Evolutionary conservation across 2,113 vertebrate species (phyloP).

Genomic region (Lanius ludovicianus): DNA sequence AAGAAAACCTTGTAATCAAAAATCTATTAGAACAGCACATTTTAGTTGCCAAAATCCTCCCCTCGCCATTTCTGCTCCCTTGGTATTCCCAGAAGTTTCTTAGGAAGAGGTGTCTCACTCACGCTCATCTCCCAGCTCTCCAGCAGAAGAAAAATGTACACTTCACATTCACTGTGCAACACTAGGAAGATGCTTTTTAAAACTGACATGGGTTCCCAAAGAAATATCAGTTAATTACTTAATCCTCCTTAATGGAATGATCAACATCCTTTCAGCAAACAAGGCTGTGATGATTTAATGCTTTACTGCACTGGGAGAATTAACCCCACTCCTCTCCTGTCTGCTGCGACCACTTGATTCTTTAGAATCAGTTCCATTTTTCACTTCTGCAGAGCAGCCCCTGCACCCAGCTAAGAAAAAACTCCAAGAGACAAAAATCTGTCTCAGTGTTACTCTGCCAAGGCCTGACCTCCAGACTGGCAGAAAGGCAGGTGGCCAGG

Average conservation of each 20-base stretch:
- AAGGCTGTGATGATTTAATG: conserved; percentile 28
- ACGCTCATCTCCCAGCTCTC: neutral
- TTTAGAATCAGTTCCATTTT: conserved; percentile 16
- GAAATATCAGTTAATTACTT: conserved; percentile 67
- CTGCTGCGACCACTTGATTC: neutral
- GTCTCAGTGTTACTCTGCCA: neutral
- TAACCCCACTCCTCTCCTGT: neutral
- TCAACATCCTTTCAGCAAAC: conserved; percentile 68
- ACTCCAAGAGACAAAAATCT: neutral
- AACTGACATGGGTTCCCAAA: conserved; percentile 38
- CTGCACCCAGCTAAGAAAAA: neutral
- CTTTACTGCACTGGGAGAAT: neutral
- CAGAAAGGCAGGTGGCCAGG: neutral
- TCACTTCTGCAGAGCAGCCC: conserved; percentile 13
- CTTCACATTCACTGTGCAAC: neutral
- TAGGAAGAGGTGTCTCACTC: neutral
- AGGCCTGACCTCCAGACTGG: neutral
- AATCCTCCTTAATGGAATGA: conserved; percentile 67
- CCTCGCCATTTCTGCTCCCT: neutral
- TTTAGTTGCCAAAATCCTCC: neutral
- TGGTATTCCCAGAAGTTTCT: neutral
- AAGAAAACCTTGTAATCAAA: neutral
- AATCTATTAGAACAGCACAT: neutral
- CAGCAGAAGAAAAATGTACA: neutral
- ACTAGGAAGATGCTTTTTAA: conserved; percentile 1